Evolutionary conservation across 2,888 invertebrate genomes (phyloP).

Genomic region (Oconnorella tubifera): DNA sequence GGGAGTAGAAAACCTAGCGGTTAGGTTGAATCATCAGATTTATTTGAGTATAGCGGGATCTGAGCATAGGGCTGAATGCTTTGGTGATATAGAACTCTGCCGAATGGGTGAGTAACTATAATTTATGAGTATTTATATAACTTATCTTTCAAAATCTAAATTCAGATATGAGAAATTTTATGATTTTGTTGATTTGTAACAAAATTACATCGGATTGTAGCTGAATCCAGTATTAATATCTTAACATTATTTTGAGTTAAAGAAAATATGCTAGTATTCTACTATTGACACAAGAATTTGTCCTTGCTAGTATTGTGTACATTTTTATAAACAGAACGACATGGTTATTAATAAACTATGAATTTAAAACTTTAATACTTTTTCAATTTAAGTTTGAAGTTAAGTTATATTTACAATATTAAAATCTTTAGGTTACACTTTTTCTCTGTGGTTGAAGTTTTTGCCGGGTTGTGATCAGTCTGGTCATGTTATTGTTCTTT

Average conservation of each 20-base stretch:
- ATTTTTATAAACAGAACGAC: too few species aligned
- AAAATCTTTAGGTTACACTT: conserved; percentile 44
- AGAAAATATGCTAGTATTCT: too few species aligned
- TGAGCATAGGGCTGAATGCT: conserved; percentile 3
- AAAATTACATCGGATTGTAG: too few species aligned
- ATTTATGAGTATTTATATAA: background rate
- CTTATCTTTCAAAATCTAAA: background rate
- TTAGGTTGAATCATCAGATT: background rate
- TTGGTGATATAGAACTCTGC: background rate
- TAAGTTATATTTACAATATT: background rate
- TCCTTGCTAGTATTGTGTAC: too few species aligned
- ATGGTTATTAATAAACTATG: background rate
- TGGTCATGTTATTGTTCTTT: conserved; percentile 44
- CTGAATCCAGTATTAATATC: too few species aligned
- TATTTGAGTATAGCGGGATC: background rate
- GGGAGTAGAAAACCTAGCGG: background rate
- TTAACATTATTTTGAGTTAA: too few species aligned
- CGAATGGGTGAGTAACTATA: conserved; percentile 8
- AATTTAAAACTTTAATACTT: background rate
- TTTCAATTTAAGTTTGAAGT: background rate
- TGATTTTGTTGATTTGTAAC: too few species aligned
- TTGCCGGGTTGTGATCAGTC: conserved; percentile 33
- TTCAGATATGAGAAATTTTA: too few species aligned
- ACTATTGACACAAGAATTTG: too few species aligned
- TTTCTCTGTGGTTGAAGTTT: conserved; percentile 49